Percentiles rank a stretch among this genome's conserved stretches.
phyloP scores from a whole-genome alignment of 2,888 invertebrate genomes.

The Aleiodes testaceus region DNA sequence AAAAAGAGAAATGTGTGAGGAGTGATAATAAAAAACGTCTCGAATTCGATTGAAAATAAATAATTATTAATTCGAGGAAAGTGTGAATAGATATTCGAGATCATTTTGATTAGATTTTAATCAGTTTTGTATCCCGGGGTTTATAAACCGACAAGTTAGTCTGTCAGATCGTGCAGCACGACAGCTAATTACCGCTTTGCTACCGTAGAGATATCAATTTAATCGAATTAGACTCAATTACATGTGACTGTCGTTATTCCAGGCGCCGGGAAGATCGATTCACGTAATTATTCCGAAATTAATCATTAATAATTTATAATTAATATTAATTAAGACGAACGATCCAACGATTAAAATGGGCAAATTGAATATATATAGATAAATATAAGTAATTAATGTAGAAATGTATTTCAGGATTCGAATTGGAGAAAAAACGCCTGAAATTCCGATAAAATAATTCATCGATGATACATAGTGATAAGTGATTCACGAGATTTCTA shows the following conservation, averaged over 20 bases:
- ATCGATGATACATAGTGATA: too few species aligned
- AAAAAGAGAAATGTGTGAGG: background rate
- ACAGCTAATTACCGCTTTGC: slow-evolving; percentile 39
- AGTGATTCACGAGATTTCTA: slow-evolving; percentile 26
- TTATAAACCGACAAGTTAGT: slow-evolving; percentile 23
- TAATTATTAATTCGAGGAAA: too few species aligned
- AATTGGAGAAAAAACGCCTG: slow-evolving; percentile 4
- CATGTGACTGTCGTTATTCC: slow-evolving; percentile 47
- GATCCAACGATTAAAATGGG: slow-evolving; percentile 6
- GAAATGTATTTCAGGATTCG: slow-evolving; percentile 31
- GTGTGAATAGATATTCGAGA: slow-evolving; percentile 13
- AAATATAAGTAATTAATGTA: slow-evolving; percentile 30
- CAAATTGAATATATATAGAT: slow-evolving; percentile 5
- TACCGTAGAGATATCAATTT: slow-evolving; percentile 57
- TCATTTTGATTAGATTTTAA: slow-evolving; percentile 18
- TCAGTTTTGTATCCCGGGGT: background rate
- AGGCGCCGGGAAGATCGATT: slow-evolving; percentile 41
- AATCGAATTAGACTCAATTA: slow-evolving; percentile 67
- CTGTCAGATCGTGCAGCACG: slow-evolving; percentile 32
- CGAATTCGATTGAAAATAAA: too few species aligned
- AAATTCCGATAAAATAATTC: too few species aligned
- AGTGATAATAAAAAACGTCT: too few species aligned
- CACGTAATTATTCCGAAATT: slow-evolving; percentile 8
- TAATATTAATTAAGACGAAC: slow-evolving; percentile 14
- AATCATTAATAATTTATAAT: slow-evolving; percentile 13